These are phyloP conservation scores for Drosophila monieri DNA, from an alignment of 2,888 invertebrate genomes.

Conservation along the genomic window DNA sequence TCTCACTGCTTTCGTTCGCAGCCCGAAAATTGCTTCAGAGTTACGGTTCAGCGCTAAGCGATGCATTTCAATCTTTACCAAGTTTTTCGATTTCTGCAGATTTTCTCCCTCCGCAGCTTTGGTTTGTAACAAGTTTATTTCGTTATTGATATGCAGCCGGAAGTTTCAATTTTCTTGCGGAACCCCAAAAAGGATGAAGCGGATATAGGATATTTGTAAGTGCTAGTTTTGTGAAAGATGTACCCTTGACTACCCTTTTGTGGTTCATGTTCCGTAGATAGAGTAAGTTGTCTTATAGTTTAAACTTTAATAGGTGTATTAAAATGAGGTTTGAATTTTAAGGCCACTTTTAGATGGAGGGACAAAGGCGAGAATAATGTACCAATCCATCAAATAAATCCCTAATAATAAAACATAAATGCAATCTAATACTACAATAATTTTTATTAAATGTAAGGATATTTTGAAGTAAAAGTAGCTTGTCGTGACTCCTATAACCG, in stretches of 20 bases:
- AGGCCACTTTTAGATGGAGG: too few species aligned
- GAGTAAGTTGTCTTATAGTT: neutral
- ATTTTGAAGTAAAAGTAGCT: neutral
- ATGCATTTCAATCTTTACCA: conserved; percentile 22
- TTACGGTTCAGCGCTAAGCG: conserved; percentile 11
- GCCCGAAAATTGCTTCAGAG: conserved; percentile 1
- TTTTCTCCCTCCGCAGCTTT: conserved; percentile 14
- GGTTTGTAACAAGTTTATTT: conserved; percentile 54
- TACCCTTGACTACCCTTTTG: neutral
- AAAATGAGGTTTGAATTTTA: too few species aligned
- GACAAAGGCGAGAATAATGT: too few species aligned
- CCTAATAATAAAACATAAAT: too few species aligned
- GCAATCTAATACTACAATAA: too few species aligned
- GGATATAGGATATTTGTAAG: neutral
- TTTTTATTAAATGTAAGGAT: neutral
- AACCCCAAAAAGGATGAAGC: neutral
- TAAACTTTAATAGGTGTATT: too few species aligned
- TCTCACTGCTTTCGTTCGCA: neutral
- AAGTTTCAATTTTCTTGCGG: conserved; percentile 40
- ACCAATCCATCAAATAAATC: too few species aligned
- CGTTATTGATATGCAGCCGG: conserved; percentile 61
- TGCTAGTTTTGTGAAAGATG: neutral
- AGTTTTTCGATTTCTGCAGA: neutral
- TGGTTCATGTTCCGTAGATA: neutral
- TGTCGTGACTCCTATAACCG: conserved; percentile 15